phyloP scores from a whole-genome alignment of 2,113 vertebrate species.

The Dicentrarchus labrax region DNA sequence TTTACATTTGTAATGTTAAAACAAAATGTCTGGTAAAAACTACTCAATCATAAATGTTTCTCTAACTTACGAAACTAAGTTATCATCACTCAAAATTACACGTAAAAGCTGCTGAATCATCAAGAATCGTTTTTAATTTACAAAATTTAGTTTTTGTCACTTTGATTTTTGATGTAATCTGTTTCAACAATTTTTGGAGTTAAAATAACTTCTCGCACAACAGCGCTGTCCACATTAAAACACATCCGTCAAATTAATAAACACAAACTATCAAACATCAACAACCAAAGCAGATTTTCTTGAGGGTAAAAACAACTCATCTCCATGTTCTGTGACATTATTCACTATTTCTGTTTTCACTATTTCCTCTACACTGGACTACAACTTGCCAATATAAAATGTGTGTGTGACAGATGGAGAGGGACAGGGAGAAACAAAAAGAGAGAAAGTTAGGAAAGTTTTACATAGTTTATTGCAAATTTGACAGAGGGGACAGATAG shows the following conservation, averaged over 20 bases:
- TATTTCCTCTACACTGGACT: not conserved
- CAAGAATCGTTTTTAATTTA: no score
- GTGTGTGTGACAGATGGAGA: not conserved
- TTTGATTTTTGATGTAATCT: no score
- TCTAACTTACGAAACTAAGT: no score
- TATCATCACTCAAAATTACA: no score
- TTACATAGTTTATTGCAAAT: conserved; percentile 6
- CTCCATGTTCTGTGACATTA: not conserved
- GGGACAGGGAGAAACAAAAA: not conserved
- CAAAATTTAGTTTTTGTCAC: no score
- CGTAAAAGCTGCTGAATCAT: no score
- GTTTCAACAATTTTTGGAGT: no score
- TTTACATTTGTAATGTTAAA: no score
- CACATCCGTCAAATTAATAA: not conserved
- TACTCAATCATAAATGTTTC: no score
- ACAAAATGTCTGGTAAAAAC: no score
- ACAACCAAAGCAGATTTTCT: not conserved
- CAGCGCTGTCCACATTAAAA: not conserved
- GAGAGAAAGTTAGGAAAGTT: not conserved
- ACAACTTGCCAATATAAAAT: not conserved
- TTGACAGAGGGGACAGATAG: not conserved
- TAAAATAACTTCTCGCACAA: no score
- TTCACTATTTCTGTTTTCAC: not conserved
- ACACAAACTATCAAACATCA: conserved; percentile 2
- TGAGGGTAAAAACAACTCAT: not conserved